These are phyloP conservation scores for Mus pahari DNA, from an alignment of 2,113 vertebrate species.

Conservation along the genomic window DNA sequence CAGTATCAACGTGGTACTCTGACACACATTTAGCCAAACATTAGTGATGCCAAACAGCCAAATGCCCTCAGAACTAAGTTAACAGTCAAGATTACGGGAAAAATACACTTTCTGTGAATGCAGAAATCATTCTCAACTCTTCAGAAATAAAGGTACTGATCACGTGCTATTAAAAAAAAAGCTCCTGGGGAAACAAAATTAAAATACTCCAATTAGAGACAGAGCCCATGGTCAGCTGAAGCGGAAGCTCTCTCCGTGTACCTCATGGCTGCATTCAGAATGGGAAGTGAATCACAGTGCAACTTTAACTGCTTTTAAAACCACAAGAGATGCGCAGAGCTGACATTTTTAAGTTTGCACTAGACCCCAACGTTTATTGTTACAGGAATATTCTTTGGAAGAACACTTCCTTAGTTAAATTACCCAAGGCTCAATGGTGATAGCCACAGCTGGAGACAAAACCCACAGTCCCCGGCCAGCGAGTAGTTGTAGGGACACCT, in stretches of 20 bases:
- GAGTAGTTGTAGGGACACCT: neutral
- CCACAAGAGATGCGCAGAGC: neutral
- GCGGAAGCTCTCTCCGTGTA: neutral
- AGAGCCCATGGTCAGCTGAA: neutral
- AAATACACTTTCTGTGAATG: neutral
- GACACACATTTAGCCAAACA: neutral
- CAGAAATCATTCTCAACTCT: neutral
- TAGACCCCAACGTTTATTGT: neutral
- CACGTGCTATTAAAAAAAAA: neutral
- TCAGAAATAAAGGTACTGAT: neutral
- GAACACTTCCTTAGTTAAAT: neutral
- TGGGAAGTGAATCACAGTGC: neutral
- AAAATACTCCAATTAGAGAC: neutral
- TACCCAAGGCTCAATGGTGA: neutral
- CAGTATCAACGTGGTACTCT: neutral
- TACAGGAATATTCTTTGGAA: neutral
- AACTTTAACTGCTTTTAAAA: neutral
- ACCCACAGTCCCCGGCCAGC: fast-evolving
- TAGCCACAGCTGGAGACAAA: fast-evolving
- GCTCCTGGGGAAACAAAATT: neutral
- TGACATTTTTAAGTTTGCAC: neutral
- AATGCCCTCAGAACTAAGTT: neutral
- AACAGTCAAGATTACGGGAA: neutral
- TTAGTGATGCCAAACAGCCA: neutral
- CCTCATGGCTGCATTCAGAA: neutral